Conservation (phyloP, 2,888 invertebrate genomes). For the Synergus itoensis region DNA sequence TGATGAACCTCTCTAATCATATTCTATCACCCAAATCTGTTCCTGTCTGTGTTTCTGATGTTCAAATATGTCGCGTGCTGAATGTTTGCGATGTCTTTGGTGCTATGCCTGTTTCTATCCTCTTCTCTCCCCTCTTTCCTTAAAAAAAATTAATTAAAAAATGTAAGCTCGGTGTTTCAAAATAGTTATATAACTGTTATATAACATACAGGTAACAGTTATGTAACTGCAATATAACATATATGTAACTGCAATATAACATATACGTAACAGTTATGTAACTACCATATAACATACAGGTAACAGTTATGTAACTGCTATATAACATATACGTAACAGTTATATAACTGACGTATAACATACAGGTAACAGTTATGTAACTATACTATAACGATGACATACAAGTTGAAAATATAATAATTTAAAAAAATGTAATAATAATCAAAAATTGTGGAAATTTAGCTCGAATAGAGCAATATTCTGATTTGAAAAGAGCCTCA, state of each 20-base stretch:
- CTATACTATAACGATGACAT: neutral
- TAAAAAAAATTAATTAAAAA: neutral
- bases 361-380: neutral
- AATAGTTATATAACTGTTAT: too few species aligned
- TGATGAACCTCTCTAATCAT: slow-evolving; percentile 17
- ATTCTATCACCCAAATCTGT: slow-evolving; percentile 18
- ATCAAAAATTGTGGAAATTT: too few species aligned
- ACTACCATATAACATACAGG: neutral
- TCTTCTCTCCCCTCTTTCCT: slow-evolving; percentile 21
- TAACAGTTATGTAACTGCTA: neutral
- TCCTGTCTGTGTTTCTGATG: slow-evolving; percentile 63
- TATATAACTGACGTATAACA: neutral
- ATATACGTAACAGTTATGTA: too few species aligned
- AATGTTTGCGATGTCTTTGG: slow-evolving; percentile 67
- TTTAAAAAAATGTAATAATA: too few species aligned
- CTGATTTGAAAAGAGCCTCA: neutral
- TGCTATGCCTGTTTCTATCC: slow-evolving; percentile 62
- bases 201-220: too few species aligned
- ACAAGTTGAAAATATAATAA: neutral
- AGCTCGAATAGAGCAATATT: too few species aligned
- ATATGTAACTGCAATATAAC: too few species aligned
- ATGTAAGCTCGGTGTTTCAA: neutral
- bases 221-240: too few species aligned
- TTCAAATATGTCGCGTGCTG: slow-evolving; percentile 65
- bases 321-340: neutral